Conservation (phyloP, 2,888 invertebrate species). For the Tromatobia lineatoria region DNA sequence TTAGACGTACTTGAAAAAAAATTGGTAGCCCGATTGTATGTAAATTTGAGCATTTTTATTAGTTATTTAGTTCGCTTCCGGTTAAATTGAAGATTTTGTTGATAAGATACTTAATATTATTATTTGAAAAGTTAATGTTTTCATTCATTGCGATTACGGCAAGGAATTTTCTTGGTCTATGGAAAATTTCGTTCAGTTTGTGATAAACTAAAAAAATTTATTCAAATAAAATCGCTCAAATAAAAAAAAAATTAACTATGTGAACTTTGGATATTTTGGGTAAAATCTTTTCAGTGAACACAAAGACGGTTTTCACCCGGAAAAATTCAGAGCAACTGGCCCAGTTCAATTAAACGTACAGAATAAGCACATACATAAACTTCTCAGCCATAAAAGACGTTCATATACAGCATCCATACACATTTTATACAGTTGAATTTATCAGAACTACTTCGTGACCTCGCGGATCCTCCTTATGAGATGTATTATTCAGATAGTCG, state of each 20-base stretch:
- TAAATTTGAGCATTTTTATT: not conserved
- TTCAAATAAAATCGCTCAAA: too few species aligned
- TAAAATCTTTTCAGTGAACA: too few species aligned
- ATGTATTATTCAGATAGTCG: not conserved
- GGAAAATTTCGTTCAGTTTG: too few species aligned
- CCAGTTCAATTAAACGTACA: conserved; percentile 2
- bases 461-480: conserved; percentile 2
- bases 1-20: not conserved
- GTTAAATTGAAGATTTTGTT: too few species aligned
- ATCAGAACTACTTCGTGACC: conserved; percentile 22
- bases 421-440: conserved; percentile 1
- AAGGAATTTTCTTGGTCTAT: too few species aligned
- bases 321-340: conserved; percentile 64
- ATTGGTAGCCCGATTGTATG: not conserved
- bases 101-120: not conserved
- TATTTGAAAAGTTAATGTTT: not conserved
- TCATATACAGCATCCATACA: not conserved
- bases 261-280: not conserved
- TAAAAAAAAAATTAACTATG: not conserved
- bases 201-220: too few species aligned
- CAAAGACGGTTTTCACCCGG: too few species aligned
- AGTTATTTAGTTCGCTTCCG: too few species aligned
- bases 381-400: conserved; percentile 26
- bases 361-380: not conserved
- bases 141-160: too few species aligned